phyloP scores from a whole-genome alignment of 2,888 invertebrate genomes.

The Iphiclides podalirius region DNA sequence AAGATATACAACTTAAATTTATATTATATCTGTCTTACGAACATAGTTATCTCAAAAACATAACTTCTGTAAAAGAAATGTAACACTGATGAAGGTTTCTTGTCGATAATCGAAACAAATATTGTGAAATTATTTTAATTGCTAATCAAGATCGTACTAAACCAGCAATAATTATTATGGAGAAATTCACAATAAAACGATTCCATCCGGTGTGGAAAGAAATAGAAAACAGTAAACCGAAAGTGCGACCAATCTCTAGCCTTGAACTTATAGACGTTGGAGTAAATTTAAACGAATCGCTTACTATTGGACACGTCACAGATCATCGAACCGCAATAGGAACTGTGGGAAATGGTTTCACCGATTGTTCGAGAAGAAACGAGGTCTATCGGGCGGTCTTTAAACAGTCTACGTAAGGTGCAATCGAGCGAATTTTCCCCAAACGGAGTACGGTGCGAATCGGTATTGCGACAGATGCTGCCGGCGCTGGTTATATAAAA shows the following conservation, averaged over 20 bases:
- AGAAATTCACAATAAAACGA: too few species aligned
- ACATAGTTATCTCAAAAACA: too few species aligned
- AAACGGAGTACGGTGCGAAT: slow-evolving; percentile 33
- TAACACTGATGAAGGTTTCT: too few species aligned
- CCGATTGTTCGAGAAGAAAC: slow-evolving; percentile 12
- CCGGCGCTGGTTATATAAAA: slow-evolving; percentile 73
- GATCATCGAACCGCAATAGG: background rate
- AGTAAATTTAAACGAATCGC: slow-evolving; percentile 10
- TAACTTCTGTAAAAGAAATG: too few species aligned
- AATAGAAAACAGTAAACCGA: slow-evolving; percentile 1
- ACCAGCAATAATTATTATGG: too few species aligned
- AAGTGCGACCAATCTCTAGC: background rate
- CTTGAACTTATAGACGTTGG: slow-evolving; percentile 11
- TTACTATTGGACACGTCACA: background rate
- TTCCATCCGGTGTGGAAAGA: background rate
- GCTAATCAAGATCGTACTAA: too few species aligned
- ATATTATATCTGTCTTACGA: too few species aligned
- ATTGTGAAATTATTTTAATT: too few species aligned
- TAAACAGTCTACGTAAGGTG: slow-evolving; percentile 21
- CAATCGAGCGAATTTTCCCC: slow-evolving; percentile 24
- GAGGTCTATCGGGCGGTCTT: background rate
- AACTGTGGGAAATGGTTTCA: slow-evolving; percentile 10
- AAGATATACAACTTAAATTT: too few species aligned
- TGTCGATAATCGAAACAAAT: too few species aligned
- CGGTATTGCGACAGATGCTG: slow-evolving; percentile 59